Evolutionary conservation across 2,113 vertebrate species (phyloP).

Genomic region (Gambusia affinis): DNA sequence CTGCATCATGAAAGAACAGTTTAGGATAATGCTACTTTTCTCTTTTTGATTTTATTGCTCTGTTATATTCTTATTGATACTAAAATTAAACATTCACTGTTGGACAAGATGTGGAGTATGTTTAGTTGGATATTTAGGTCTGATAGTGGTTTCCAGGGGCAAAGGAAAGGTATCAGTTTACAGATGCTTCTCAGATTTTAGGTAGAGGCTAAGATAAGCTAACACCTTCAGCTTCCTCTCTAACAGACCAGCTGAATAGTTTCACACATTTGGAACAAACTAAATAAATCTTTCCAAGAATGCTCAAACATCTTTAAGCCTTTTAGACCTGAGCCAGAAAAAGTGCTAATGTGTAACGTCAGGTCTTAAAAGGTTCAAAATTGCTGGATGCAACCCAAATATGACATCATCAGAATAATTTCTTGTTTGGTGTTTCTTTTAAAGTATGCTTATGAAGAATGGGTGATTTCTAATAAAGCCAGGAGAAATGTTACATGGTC

Average conservation of each 20-base stretch:
- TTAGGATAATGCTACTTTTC: neutral
- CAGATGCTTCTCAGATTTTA: neutral
- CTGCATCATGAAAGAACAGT: neutral
- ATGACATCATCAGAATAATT: conserved; percentile 34
- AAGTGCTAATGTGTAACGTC: neutral
- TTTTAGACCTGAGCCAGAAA: neutral
- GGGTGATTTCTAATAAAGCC: conserved; percentile 42
- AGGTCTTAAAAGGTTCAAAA: neutral
- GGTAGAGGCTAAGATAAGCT: neutral
- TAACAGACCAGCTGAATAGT: neutral
- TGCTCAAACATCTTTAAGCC: conserved; percentile 12
- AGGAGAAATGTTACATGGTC: conserved; percentile 60
- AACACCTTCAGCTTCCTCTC: neutral
- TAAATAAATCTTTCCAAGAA: conserved; percentile 24
- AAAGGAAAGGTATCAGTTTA: neutral
- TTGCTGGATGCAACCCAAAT: conserved; percentile 35
- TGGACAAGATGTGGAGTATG: no score
- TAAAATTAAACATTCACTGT: neutral
- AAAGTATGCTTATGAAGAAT: conserved; percentile 10
- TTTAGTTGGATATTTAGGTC: no score
- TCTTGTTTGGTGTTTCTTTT: neutral
- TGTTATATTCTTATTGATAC: neutral
- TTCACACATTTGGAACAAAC: neutral
- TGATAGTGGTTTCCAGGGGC: no score
- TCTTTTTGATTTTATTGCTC: neutral